Percentiles rank a stretch among this genome's conserved stretches.
Conservation (phyloP, 1,140 invertebrate species). For the Trichonephila inaurata region DNA sequence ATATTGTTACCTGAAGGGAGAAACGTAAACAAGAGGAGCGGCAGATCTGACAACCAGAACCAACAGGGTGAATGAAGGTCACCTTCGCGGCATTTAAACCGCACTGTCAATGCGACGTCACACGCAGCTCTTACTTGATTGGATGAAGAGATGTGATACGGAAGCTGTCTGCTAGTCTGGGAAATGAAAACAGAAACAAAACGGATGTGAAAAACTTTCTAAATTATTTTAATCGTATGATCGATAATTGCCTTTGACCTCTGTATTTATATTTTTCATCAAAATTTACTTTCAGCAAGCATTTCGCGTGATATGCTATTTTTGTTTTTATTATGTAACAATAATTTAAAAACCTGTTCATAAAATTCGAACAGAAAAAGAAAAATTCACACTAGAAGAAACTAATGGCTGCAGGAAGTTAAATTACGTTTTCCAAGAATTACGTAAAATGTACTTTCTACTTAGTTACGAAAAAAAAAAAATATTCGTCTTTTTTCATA, state of each 20-base stretch:
- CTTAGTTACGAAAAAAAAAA: too few species aligned
- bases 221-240: not conserved
- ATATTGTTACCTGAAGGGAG: conserved; percentile 49
- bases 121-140: conserved; percentile 16
- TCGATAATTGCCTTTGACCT: not conserved
- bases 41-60: conserved; percentile 32
- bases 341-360: not conserved
- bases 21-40: conserved; percentile 31
- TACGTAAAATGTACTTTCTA: too few species aligned
- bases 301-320: not conserved
- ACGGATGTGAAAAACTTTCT: conserved; percentile 20
- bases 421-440: too few species aligned
- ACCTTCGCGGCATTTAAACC: conserved; percentile 71
- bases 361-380: not conserved
- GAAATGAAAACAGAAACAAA: not conserved
- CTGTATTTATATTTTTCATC: too few species aligned
- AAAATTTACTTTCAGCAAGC: too few species aligned
- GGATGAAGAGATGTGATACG: conserved; percentile 14
- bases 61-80: conserved; percentile 74
- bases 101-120: conserved; percentile 64
- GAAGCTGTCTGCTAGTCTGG: not conserved
- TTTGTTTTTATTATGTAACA: not conserved
- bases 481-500: too few species aligned
- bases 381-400: too few species aligned
- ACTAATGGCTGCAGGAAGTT: too few species aligned